Conservation (phyloP, 92 coral and sea anemone genomes). For the Meandrina meandrites region DNA sequence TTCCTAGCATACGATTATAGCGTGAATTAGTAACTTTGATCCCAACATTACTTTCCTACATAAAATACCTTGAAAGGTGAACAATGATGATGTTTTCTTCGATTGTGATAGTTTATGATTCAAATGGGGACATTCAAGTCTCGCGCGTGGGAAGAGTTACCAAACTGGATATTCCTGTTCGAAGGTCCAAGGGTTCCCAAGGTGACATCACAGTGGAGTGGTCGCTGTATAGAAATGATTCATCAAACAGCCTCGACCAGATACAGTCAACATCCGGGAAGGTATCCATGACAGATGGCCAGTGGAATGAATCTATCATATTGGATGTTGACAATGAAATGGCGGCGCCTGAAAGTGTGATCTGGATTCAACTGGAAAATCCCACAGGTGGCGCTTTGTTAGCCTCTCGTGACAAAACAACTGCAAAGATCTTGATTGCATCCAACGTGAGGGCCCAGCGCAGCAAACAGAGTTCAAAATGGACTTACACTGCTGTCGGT, state of each 20-base stretch:
- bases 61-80: too few relatives aligned
- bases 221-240: slow-evolving; percentile 50
- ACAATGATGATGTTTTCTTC: not conserved
- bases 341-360: slow-evolving; percentile 38
- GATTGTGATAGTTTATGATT: slow-evolving; percentile 42
- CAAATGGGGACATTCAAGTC: slow-evolving; percentile 60
- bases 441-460: not conserved
- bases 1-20: too few relatives aligned
- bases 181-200: slow-evolving; percentile 83
- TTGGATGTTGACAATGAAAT: slow-evolving; percentile 53
- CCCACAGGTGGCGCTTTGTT: slow-evolving; percentile 74
- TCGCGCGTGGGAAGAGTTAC: slow-evolving; percentile 47
- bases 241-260: slow-evolving; percentile 20
- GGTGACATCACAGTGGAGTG: slow-evolving; percentile 80
- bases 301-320: slow-evolving; percentile 76
- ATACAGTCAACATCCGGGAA: slow-evolving; percentile 75
- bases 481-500: not conserved
- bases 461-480: too few relatives aligned
- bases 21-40: too few relatives aligned
- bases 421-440: slow-evolving; percentile 46
- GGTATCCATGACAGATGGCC: slow-evolving; percentile 61
- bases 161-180: slow-evolving; percentile 68
- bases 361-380: slow-evolving; percentile 56
- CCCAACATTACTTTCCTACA: too few relatives aligned
- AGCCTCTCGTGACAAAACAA: slow-evolving; percentile 53